Conservation (phyloP, 2,888 invertebrate genomes). For the Spodoptera picta region DNA sequence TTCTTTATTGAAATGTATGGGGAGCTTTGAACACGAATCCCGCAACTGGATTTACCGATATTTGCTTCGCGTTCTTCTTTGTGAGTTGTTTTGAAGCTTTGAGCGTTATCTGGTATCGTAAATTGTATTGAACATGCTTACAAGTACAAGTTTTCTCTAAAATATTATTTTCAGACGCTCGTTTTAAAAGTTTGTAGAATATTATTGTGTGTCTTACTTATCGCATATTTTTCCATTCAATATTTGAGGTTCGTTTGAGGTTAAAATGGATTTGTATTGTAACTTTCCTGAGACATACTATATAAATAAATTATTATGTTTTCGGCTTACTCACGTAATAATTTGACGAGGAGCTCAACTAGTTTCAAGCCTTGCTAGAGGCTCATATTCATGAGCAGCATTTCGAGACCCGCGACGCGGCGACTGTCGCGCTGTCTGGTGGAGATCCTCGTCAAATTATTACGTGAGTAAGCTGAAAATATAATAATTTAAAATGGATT, state of each 20-base stretch:
- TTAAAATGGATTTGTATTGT: too few species aligned
- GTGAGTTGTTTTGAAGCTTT: conserved; percentile 18
- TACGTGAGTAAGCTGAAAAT: too few species aligned
- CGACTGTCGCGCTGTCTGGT: too few species aligned
- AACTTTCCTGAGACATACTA: too few species aligned
- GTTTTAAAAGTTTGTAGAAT: conserved; percentile 20
- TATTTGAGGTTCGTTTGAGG: not conserved
- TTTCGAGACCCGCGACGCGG: too few species aligned
- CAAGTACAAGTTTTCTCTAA: conserved; percentile 13
- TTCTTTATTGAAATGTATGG: conserved; percentile 1
- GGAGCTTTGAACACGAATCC: conserved; percentile 2
- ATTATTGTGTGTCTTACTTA: conserved; percentile 27
- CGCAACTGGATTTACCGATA: conserved; percentile 9
- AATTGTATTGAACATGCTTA: conserved; percentile 36
- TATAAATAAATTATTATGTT: too few species aligned
- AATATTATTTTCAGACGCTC: conserved; percentile 4
- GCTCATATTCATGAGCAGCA: too few species aligned
- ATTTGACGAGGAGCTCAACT: too few species aligned
- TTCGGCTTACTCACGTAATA: too few species aligned
- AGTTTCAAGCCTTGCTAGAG: too few species aligned
- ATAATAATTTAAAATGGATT: conserved; percentile 7
- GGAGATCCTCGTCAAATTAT: too few species aligned
- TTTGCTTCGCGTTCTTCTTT: conserved; percentile 15
- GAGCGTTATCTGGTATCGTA: conserved; percentile 36
- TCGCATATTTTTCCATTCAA: conserved; percentile 11